These are phyloP conservation scores for Bombyx mori DNA, from an alignment of 1,140 invertebrate species.

Conservation along the genomic window ASM3026992v2 NC_085132.1:3993501-3994000, in stretches of 20 bases:
- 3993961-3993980: slow-evolving; percentile 84
- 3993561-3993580: neutral
- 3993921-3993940: neutral
- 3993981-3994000: slow-evolving; percentile 81
- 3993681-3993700: slow-evolving; percentile 59
- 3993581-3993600: slow-evolving; percentile 32
- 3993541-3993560: neutral
- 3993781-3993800: slow-evolving; percentile 36
- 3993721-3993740: slow-evolving; percentile 70
- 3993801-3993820: no score
- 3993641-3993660: slow-evolving; percentile 38
- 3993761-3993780: slow-evolving; percentile 69
- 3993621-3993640: slow-evolving; percentile 51
- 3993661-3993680: slow-evolving; percentile 52
- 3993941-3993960: slow-evolving; percentile 56
- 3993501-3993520: no score
- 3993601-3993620: slow-evolving; percentile 42
- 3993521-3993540: no score
- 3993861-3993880: no score
- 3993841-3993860: no score
- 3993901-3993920: no score
- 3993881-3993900: no score
- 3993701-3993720: slow-evolving; percentile 63
- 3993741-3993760: slow-evolving; percentile 69
- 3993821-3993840: no score